Conservation (phyloP, 2,797 vertebrate species). For the Aphelocoma californica region DNA sequence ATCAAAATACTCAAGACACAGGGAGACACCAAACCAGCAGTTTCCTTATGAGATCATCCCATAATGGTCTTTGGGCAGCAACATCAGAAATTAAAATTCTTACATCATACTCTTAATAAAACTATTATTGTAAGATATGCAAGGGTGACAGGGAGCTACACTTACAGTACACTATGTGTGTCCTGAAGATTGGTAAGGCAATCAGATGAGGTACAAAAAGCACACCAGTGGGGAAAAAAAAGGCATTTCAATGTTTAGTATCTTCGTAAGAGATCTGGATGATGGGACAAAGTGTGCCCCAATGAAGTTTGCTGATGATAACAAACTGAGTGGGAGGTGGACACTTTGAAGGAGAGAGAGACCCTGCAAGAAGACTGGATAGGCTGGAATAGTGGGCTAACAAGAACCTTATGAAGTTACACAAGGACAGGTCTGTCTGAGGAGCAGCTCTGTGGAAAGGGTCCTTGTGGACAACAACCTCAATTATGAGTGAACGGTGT, state of each 20-base stretch:
- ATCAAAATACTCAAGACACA: neutral
- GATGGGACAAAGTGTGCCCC: neutral
- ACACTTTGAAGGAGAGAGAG: neutral
- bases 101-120: neutral
- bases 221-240: neutral
- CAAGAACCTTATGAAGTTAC: neutral
- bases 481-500: neutral
- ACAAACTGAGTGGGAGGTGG: neutral
- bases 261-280: neutral
- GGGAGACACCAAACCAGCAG: neutral
- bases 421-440: neutral
- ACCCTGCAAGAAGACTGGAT: neutral
- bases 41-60: neutral
- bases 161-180: neutral
- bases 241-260: neutral
- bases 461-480: neutral
- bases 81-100: neutral
- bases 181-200: neutral
- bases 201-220: neutral
- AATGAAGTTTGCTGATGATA: neutral
- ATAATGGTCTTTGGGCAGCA: neutral
- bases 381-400: neutral
- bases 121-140: neutral
- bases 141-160: neutral
- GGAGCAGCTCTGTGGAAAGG: neutral